Evolutionary conservation across 2,113 vertebrate genomes (phyloP).

Genomic region (Propithecus coquereli): DNA sequence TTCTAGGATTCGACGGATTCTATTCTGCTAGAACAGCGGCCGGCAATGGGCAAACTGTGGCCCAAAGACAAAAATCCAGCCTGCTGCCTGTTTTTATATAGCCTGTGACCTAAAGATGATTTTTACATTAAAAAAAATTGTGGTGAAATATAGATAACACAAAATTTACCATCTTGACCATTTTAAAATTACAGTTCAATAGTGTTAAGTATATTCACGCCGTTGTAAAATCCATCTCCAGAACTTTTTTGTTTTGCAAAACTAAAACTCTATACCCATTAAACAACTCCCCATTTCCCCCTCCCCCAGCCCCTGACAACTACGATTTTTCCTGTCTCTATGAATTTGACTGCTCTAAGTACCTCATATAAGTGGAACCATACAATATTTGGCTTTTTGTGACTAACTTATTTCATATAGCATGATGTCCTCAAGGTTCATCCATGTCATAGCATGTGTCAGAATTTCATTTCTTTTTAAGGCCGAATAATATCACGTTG

Average conservation of each 20-base stretch:
- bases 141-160: neutral
- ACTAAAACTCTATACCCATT: neutral
- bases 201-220: neutral
- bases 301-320: neutral
- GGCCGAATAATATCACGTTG: neutral
- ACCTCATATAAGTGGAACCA: too few relatives aligned
- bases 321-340: neutral
- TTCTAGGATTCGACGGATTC: neutral
- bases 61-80: neutral
- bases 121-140: neutral
- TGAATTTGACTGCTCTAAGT: neutral
- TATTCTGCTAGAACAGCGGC: neutral
- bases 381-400: neutral
- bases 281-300: neutral
- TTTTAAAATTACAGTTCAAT: neutral
- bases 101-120: neutral
- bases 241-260: neutral
- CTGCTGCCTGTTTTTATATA: neutral
- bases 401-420: neutral
- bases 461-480: neutral
- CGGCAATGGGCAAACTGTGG: neutral
- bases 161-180: neutral
- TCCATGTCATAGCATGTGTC: rapidly evolving
- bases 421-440: neutral
- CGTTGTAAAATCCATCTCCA: neutral